Conservation (phyloP, 2,113 vertebrate species). For the Speoplatyrhinus poulsoni region DNA sequence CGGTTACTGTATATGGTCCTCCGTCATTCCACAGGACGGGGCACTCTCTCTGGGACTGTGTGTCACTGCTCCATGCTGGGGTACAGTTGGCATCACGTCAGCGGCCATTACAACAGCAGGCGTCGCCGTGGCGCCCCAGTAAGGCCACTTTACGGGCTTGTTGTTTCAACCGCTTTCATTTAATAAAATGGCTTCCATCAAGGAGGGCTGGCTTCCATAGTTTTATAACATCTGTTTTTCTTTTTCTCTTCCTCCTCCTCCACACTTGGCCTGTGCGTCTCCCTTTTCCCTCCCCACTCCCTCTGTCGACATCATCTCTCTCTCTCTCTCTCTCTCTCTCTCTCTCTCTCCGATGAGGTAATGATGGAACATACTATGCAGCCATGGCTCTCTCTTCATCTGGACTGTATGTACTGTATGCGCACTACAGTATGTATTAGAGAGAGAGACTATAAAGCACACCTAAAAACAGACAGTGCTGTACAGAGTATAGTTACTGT, state of each 20-base stretch:
- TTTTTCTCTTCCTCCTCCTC: background rate
- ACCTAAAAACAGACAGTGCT: too few species aligned
- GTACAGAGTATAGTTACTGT: too few species aligned
- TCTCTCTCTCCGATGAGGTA: constrained; percentile 11
- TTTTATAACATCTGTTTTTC: background rate
- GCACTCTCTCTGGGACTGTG: background rate
- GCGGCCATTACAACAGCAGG: constrained; percentile 7
- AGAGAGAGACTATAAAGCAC: too few species aligned
- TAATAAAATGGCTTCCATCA: constrained; percentile 16
- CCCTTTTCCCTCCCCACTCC: background rate
- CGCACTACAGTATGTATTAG: too few species aligned
- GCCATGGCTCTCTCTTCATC: background rate
- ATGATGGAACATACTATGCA: too few species aligned
- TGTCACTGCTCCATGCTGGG: constrained; percentile 1
- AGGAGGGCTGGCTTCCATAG: background rate
- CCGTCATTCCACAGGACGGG: constrained; percentile 6
- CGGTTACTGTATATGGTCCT: background rate
- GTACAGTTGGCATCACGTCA: constrained; percentile 9
- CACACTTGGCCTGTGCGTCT: background rate
- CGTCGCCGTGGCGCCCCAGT: constrained; percentile 5
- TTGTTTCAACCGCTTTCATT: constrained; percentile 36
- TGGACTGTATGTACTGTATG: too few species aligned
- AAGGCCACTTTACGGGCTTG: constrained; percentile 25
- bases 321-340: background rate
- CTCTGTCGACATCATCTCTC: background rate